Percentiles rank a stretch among this genome's conserved stretches.
phyloP scores from a whole-genome alignment of 2,113 vertebrate genomes.

The Nannospalax galili region DNA sequence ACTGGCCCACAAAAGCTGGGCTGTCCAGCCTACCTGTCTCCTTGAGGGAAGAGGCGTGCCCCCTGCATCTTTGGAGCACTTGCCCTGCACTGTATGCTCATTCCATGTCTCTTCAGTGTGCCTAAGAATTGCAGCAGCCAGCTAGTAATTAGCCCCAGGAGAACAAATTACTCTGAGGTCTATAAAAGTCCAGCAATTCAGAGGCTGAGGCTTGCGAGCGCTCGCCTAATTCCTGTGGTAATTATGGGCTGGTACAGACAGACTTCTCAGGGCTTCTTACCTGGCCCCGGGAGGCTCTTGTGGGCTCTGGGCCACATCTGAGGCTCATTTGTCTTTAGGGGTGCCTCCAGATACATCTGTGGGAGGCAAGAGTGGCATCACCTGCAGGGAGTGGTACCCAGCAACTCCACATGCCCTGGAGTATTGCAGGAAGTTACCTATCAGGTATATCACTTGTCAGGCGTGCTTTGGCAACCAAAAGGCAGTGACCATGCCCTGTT shows the following conservation, averaged over 20 bases:
- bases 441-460: background rate
- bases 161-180: conserved; percentile 17
- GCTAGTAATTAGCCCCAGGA: background rate
- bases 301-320: background rate
- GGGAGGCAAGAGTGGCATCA: background rate
- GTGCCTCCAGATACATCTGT: background rate
- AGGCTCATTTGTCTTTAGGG: background rate
- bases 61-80: background rate
- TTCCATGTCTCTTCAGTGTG: background rate
- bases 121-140: background rate
- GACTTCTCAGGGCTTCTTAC: background rate
- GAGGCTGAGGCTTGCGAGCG: background rate
- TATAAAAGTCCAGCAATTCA: background rate
- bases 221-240: background rate
- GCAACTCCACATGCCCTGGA: background rate
- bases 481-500: background rate
- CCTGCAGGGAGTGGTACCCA: background rate
- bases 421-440: background rate
- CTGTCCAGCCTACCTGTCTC: background rate
- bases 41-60: background rate
- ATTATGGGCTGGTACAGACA: background rate
- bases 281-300: background rate
- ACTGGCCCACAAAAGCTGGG: fast-evolving
- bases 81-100: fast-evolving
- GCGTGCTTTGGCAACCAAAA: background rate